Conservation (phyloP, 2,888 invertebrate genomes). For the Thereva unica region DNA sequence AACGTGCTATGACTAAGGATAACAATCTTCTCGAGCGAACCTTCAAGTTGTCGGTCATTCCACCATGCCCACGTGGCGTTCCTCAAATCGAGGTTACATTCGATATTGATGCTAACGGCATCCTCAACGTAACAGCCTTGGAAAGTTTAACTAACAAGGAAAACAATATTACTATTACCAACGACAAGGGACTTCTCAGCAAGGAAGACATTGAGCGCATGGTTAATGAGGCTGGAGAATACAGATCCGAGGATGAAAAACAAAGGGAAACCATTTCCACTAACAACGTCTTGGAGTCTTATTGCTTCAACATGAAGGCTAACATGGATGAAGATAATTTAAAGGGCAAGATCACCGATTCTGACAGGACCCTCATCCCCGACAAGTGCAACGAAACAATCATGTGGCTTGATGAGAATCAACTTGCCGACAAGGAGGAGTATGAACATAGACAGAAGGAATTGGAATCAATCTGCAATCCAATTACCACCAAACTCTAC, state of each 20-base stretch:
- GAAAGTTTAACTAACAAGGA: slow-evolving; percentile 93
- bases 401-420: slow-evolving; percentile 81
- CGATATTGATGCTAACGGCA: slow-evolving; percentile 91
- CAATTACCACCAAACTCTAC: slow-evolving; percentile 94
- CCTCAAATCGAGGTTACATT: slow-evolving; percentile 88
- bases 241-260: slow-evolving; percentile 82
- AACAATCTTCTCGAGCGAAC: slow-evolving; percentile 94
- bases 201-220: slow-evolving; percentile 94
- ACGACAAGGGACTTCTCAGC: slow-evolving; percentile 89
- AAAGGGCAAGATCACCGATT: slow-evolving; percentile 84
- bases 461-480: slow-evolving; percentile 87
- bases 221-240: slow-evolving; percentile 94
- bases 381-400: slow-evolving; percentile 90
- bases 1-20: slow-evolving; percentile 94
- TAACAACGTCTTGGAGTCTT: slow-evolving; percentile 86
- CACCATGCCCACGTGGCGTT: slow-evolving; percentile 88
- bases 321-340: slow-evolving; percentile 94
- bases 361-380: slow-evolving; percentile 78
- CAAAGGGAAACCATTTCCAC: slow-evolving; percentile 82
- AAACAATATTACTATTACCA: slow-evolving; percentile 89
- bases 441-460: slow-evolving; percentile 95
- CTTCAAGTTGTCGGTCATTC: slow-evolving; percentile 96
- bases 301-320: slow-evolving; percentile 96
- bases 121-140: slow-evolving; percentile 91
- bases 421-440: slow-evolving; percentile 91